Evolutionary conservation across 2,113 vertebrate species (phyloP).

Genomic region (Clarias magur): DNA sequence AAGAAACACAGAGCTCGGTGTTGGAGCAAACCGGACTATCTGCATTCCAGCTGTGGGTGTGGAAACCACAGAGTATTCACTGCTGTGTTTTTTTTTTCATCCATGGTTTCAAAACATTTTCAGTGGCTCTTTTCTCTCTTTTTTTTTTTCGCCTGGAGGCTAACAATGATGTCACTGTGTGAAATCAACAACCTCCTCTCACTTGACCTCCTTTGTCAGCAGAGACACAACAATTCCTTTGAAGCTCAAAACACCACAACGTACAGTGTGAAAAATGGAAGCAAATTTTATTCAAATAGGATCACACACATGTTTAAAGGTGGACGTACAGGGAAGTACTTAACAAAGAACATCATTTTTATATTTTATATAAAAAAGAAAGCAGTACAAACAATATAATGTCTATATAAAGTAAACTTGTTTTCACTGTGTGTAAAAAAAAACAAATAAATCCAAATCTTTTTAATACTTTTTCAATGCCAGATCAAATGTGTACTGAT

Average conservation of each 20-base stretch:
- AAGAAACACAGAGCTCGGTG: conserved; percentile 48
- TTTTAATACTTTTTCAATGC: background rate
- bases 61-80: conserved; percentile 38
- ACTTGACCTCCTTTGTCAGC: conserved; percentile 4
- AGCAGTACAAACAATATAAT: background rate
- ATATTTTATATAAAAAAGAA: background rate
- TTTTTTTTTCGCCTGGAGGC: conserved; percentile 6
- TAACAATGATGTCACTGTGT: conserved; percentile 60
- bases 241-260: background rate
- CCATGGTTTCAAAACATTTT: conserved; percentile 71
- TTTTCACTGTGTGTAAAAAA: background rate
- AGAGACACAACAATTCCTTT: background rate
- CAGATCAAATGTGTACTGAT: background rate
- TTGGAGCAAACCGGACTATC: conserved; percentile 57
- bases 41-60: conserved; percentile 57
- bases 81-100: conserved; percentile 54
- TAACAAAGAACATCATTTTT: background rate
- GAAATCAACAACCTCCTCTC: background rate
- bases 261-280: conserved; percentile 2
- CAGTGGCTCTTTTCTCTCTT: conserved; percentile 19
- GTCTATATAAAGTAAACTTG: background rate
- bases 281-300: conserved; percentile 44
- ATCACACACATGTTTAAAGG: background rate
- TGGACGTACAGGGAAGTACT: background rate
- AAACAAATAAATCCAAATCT: background rate